Conservation (phyloP, 2,113 vertebrate species). For the Caretta caretta region DNA sequence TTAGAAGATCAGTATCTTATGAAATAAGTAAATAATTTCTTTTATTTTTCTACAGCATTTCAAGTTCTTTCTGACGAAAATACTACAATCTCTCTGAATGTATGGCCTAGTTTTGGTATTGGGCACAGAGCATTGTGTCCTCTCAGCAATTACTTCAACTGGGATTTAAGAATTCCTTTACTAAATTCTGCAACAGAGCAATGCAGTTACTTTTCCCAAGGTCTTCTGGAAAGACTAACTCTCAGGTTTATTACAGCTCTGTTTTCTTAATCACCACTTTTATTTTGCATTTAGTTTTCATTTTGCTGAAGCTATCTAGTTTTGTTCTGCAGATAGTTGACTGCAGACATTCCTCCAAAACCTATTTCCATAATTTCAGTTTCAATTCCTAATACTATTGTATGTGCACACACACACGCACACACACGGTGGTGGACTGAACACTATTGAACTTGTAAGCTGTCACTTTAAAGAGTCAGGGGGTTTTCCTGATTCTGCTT, state of each 20-base stretch:
- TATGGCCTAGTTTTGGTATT: accelerated
- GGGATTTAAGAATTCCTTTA: background rate
- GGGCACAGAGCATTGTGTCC: background rate
- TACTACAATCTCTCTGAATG: background rate
- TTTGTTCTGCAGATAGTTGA: background rate
- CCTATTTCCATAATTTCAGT: background rate
- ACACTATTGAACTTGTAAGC: background rate
- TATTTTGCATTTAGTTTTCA: background rate
- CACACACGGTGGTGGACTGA: too few species aligned
- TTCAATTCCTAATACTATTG: background rate
- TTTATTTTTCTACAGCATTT: background rate
- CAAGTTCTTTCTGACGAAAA: background rate
- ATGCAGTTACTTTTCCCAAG: background rate
- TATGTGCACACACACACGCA: too few species aligned
- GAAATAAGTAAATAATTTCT: background rate
- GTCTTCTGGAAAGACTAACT: background rate
- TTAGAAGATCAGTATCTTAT: background rate
- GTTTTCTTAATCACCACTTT: background rate
- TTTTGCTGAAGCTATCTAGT: background rate
- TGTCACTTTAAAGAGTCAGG: background rate
- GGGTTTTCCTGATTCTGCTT: background rate
- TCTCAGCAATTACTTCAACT: background rate
- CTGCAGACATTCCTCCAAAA: background rate
- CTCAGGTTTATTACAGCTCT: background rate
- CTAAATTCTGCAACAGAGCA: background rate